Conservation (phyloP, 1,140 invertebrate genomes). For the Bombus balteatus region DNA sequence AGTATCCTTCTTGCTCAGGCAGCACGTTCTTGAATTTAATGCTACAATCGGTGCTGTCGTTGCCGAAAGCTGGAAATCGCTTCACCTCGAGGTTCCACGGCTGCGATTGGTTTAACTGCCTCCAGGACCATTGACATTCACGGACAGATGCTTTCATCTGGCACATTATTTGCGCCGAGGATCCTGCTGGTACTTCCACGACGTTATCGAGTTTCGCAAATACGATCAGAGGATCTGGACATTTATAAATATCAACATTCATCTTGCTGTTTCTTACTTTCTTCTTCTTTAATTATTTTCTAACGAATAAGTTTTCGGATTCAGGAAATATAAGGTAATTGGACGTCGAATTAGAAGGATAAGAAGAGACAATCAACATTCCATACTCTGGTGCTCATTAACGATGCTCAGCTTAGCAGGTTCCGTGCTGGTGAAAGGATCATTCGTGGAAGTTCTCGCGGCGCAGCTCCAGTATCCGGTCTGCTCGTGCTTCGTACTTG, state of each 20-base stretch:
- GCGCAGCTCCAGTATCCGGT: conserved; percentile 81
- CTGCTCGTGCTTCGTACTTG: conserved; percentile 78
- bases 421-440: conserved; percentile 77
- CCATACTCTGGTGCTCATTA: conserved; percentile 73
- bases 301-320: not conserved
- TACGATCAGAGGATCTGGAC: conserved; percentile 45
- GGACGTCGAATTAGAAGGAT: not conserved
- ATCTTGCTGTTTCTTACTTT: no score
- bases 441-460: conserved; percentile 71
- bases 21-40: conserved; percentile 78
- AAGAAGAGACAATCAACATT: not conserved
- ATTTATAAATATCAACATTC: conserved; percentile 8
- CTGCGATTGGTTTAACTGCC: conserved; percentile 78
- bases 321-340: not conserved
- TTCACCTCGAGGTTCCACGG: conserved; percentile 79
- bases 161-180: conserved; percentile 77
- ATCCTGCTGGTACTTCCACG: conserved; percentile 75
- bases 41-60: conserved; percentile 78
- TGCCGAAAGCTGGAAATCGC: conserved; percentile 78
- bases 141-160: conserved; percentile 72
- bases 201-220: conserved; percentile 65
- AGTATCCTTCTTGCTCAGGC: conserved; percentile 79
- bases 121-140: conserved; percentile 81
- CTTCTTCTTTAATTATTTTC: not conserved
- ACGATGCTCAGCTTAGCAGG: conserved; percentile 79